Evolutionary conservation across 1,140 invertebrate species (phyloP).

Genomic region (Magallana gigas): DNA sequence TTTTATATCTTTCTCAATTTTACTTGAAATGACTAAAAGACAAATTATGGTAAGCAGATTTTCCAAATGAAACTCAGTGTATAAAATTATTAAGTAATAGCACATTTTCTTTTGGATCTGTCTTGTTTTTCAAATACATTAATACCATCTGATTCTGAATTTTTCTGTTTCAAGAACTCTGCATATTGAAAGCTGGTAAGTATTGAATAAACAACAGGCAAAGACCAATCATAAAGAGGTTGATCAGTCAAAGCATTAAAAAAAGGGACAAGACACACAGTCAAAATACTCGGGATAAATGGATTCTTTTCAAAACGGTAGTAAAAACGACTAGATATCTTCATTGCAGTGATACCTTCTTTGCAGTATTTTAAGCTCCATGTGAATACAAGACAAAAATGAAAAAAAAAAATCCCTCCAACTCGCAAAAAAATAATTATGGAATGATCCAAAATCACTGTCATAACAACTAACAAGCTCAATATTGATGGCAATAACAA

Average conservation of each 20-base stretch:
- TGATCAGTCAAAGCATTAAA: too few species aligned
- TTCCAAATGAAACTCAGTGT: too few species aligned
- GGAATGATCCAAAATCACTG: conserved; percentile 14
- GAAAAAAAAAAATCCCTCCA: not conserved
- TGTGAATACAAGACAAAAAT: conserved; percentile 4
- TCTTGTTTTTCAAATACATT: too few species aligned
- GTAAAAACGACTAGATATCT: conserved; percentile 11
- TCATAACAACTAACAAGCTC: conserved; percentile 26
- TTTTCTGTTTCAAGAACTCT: too few species aligned
- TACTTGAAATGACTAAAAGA: too few species aligned
- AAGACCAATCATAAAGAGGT: too few species aligned
- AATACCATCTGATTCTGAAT: too few species aligned
- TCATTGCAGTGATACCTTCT: conserved; percentile 16
- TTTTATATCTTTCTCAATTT: too few species aligned
- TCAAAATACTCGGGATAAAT: not conserved
- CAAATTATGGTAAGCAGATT: too few species aligned
- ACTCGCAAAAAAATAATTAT: not conserved
- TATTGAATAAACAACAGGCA: not conserved
- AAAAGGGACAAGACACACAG: too few species aligned
- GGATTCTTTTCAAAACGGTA: not conserved
- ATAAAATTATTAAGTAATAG: too few species aligned
- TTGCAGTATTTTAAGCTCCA: conserved; percentile 29
- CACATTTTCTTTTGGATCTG: too few species aligned
- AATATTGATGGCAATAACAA: conserved; percentile 34
- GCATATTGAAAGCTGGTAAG: not conserved